Evolutionary conservation across 2,888 invertebrate genomes (phyloP).

Genomic region (Xestia ashworthii): DNA sequence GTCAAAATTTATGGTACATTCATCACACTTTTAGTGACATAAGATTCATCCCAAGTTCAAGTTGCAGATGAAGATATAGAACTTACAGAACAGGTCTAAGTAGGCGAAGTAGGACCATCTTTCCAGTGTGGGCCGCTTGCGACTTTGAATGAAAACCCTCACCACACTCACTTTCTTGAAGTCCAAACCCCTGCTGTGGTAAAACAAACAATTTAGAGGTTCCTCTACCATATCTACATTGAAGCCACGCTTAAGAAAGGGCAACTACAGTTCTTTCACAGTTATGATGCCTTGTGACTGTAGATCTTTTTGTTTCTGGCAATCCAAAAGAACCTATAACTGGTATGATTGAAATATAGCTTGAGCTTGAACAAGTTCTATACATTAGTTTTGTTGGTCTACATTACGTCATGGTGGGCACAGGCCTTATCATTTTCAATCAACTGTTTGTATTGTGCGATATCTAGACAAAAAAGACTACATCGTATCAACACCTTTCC

Average conservation of each 20-base stretch:
- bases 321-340: not conserved
- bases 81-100: conserved; percentile 76
- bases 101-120: conserved; percentile 70
- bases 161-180: conserved; percentile 73
- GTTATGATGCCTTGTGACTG: not conserved
- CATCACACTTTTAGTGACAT: no score
- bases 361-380: not conserved
- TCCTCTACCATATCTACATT: not conserved
- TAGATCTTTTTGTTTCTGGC: not conserved
- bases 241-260: not conserved
- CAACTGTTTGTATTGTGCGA: not conserved
- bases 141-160: conserved; percentile 68
- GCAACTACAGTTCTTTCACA: not conserved
- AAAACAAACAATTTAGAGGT: not conserved
- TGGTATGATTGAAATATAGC: not conserved
- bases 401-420: not conserved
- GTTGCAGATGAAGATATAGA: not conserved
- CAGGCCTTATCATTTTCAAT: not conserved
- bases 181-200: conserved; percentile 74
- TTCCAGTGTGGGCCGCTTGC: conserved; percentile 60
- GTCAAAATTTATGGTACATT: no score
- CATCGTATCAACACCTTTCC: not conserved
- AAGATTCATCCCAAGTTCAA: not conserved
- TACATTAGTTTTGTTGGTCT: not conserved
- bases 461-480: not conserved